Evolutionary conservation across 2,888 invertebrate genomes (phyloP), one percentile per base, ranked within the genome.

Genomic region (Melieria picta): DNA sequence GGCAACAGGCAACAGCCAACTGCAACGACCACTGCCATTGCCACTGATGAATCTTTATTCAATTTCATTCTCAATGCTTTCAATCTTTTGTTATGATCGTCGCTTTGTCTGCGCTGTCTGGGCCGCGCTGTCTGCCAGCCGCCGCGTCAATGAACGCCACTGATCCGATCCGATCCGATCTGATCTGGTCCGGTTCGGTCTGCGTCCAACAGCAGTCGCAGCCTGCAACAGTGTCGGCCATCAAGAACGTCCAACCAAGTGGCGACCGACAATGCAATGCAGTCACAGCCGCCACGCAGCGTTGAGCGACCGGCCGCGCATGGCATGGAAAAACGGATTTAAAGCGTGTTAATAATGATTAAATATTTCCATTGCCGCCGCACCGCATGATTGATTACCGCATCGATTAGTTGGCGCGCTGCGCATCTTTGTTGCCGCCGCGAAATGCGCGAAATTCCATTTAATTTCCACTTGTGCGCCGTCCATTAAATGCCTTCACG

Each of bases 371-470:
- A 60, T 64, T 70, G 10, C 70, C 30, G 30, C 30, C 30, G 30
- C 30, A 30, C 30, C 64, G 71, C 72, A 74, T 77, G 77, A 77
- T 77, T 77, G 76, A 77, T 77, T 74, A 73, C 74, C 75, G 71
- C 69, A 71, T 73, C 75, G 75, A 74, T 77, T 77, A 75, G 69
- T 57, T 65, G 70, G 62, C 66, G 55, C 57, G 47, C 30, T 30
- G 30, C 30, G 30, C 57, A 56, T 50, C 50, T 65, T 64, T 64
- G 10, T 60, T 13, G 10, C 30, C 30, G 30, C 30, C 30, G 30
- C 30, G 30, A 30, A 30, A 60, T 42, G 42, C 42, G 61, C 61
- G 61, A 61, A 61, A 61, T 61, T 61, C 61, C 61, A 61, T 61
- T 61, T 61, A 64, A 64, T 56, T 66, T 57, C 13, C 43, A 30